phyloP scores from a whole-genome alignment of 2,797 vertebrate genomes.

The Otolemur crassicaudatus region DNA sequence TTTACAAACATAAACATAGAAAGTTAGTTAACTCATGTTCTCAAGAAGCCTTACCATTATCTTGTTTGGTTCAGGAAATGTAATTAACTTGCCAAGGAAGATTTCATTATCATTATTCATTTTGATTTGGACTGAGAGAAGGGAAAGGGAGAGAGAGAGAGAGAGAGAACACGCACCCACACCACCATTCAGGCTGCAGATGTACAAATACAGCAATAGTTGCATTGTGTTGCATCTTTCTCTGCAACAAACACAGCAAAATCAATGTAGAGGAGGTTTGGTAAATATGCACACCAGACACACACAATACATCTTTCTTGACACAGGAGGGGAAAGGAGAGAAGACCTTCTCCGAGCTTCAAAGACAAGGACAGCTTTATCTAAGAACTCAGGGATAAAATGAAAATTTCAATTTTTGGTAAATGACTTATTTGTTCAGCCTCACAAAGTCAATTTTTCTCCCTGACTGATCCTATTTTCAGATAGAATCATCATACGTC shows the following conservation, averaged over 20 bases:
- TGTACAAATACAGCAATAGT: not conserved
- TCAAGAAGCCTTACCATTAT: not conserved
- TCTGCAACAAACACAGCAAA: not conserved
- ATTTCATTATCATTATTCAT: slow-evolving; percentile 35
- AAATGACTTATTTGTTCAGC: slow-evolving; percentile 71
- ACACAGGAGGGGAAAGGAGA: not conserved
- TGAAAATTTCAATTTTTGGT: slow-evolving; percentile 61
- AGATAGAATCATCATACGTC: slow-evolving; percentile 66
- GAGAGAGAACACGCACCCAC: no score
- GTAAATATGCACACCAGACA: not conserved
- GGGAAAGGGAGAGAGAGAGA: not conserved
- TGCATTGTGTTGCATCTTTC: not conserved
- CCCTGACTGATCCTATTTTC: slow-evolving; percentile 66
- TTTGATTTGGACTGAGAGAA: not conserved
- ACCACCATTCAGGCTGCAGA: not conserved
- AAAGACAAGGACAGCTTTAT: slow-evolving; percentile 65
- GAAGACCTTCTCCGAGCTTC: slow-evolving; percentile 15
- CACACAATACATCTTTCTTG: not conserved
- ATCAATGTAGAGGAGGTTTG: not conserved
- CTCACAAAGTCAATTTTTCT: slow-evolving; percentile 72
- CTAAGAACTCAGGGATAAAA: slow-evolving; percentile 65
- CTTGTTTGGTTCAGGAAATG: slow-evolving; percentile 27
- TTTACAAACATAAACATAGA: not conserved
- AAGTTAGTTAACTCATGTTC: slow-evolving; percentile 29
- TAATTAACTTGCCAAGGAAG: slow-evolving; percentile 37